Evolutionary conservation across 2,113 vertebrate genomes (phyloP).

Genomic region (Oceanites oceanicus): DNA sequence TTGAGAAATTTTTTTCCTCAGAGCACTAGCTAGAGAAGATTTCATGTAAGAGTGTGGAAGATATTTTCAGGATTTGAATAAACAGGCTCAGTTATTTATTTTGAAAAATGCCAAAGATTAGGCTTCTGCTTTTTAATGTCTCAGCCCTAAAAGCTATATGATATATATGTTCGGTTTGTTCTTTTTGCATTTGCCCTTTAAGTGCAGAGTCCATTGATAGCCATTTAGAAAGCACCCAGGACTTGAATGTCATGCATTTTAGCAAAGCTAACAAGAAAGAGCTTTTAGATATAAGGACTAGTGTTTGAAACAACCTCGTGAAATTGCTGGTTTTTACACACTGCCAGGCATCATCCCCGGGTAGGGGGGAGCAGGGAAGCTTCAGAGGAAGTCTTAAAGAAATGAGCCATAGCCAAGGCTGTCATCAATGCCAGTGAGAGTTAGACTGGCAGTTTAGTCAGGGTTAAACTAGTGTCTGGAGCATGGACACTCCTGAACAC

Average conservation of each 20-base stretch:
- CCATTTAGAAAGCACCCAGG: conserved; percentile 1
- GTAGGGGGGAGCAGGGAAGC: background rate
- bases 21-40: background rate
- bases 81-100: conserved; percentile 31
- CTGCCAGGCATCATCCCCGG: fast-evolving
- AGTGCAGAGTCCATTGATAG: conserved; percentile 2
- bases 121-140: conserved; percentile 32
- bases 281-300: background rate
- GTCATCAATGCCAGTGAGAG: background rate
- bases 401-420: background rate
- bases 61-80: background rate
- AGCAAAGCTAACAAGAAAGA: background rate
- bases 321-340: background rate
- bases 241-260: conserved; percentile 6
- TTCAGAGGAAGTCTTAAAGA: background rate
- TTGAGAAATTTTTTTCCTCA: background rate
- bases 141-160: conserved; percentile 18
- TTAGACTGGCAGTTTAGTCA: background rate
- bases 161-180: background rate
- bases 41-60: background rate
- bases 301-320: background rate
- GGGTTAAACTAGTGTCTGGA: background rate
- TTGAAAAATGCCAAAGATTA: conserved; percentile 51
- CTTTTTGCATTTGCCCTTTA: background rate
- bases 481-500: background rate